Evolutionary conservation across 2,797 vertebrate species (phyloP).

Genomic region (Novumbra hubbsi): DNA sequence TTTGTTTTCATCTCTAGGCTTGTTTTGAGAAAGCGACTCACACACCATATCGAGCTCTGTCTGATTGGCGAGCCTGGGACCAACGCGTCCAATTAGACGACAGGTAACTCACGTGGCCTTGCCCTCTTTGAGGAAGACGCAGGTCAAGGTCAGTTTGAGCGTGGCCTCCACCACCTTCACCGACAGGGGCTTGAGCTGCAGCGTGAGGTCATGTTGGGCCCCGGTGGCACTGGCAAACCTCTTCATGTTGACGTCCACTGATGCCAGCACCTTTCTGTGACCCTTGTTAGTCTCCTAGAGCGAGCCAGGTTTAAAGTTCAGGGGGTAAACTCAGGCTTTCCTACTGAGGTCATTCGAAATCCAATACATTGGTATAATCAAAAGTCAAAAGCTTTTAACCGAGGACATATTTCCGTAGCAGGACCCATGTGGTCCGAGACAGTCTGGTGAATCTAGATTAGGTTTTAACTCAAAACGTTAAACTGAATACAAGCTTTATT

Average conservation of each 20-base stretch:
- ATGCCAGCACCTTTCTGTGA: slow-evolving; percentile 83
- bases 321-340: not conserved
- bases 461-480: not conserved
- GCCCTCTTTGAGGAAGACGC: slow-evolving; percentile 86
- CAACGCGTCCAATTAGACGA: not conserved
- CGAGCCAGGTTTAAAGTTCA: not conserved
- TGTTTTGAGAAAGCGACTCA: not conserved
- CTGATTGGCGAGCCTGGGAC: not conserved
- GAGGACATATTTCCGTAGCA: not conserved
- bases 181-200: slow-evolving; percentile 83
- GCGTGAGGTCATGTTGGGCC: slow-evolving; percentile 71
- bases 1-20: too few species aligned
- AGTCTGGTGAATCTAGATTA: not conserved
- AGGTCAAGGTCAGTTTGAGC: slow-evolving; percentile 81
- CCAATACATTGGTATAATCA: not conserved
- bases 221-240: slow-evolving; percentile 77
- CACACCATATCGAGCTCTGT: not conserved
- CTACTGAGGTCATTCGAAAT: not conserved
- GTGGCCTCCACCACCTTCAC: slow-evolving; percentile 87
- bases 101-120: slow-evolving; percentile 86
- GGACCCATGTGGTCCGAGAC: not conserved
- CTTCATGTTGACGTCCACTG: slow-evolving; percentile 82
- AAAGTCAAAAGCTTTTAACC: not conserved
- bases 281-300: slow-evolving; percentile 85
- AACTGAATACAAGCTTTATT: not conserved